These are phyloP conservation scores for Drosophila paucipuncta DNA, from an alignment of 2,888 invertebrate species.

Conservation along the genomic window DNA sequence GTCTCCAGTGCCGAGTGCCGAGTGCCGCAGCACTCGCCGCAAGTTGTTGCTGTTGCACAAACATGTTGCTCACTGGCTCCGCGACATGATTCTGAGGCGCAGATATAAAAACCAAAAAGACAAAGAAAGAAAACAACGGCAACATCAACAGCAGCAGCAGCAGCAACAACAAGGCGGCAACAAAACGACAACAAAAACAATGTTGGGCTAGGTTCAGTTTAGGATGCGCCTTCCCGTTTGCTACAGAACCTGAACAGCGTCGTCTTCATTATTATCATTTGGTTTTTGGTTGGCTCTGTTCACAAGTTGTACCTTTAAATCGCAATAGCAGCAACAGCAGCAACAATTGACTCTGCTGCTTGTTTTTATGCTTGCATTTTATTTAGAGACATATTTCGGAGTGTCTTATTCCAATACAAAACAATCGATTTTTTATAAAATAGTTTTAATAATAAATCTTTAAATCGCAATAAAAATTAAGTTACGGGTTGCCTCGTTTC, in stretches of 20 bases:
- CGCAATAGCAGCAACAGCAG: conserved; percentile 27
- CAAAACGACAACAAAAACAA: conserved; percentile 61
- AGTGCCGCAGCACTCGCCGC: conserved; percentile 73
- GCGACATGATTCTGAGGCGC: conserved; percentile 77
- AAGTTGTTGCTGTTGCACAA: conserved; percentile 63
- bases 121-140: conserved; percentile 23
- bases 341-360: conserved; percentile 42
- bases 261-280: conserved; percentile 73
- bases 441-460: too few species aligned
- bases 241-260: conserved; percentile 43
- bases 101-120: conserved; percentile 61
- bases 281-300: conserved; percentile 54
- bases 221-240: conserved; percentile 40
- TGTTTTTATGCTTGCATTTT: not conserved
- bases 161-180: conserved; percentile 37
- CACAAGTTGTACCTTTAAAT: conserved; percentile 46
- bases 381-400: too few species aligned
- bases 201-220: conserved; percentile 69
- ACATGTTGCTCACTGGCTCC: conserved; percentile 79
- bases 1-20: conserved; percentile 63
- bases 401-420: too few species aligned
- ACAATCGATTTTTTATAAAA: too few species aligned
- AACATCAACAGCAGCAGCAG: conserved; percentile 26
- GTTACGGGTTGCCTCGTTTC: too few species aligned
- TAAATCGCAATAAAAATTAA: too few species aligned